Percentiles rank a stretch among this genome's conserved stretches.
These are phyloP conservation scores for Caligus rogercresseyi DNA, from an alignment of 1,140 invertebrate species.

Conservation along the genomic window DNA sequence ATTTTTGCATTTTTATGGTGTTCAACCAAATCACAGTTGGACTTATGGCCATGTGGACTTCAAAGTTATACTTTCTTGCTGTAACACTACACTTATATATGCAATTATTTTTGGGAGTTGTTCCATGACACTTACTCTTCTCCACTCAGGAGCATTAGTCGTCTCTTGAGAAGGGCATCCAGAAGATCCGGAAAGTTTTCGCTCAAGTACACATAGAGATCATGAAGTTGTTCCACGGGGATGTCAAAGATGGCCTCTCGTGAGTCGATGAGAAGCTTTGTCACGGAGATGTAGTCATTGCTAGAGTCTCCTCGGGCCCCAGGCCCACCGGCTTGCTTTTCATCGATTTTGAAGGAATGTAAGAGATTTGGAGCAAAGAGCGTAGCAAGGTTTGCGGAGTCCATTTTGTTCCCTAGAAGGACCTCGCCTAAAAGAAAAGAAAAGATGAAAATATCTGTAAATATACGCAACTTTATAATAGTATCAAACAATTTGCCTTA, in stretches of 20 bases:
- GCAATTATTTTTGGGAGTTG: no score
- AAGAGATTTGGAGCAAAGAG: constrained; percentile 84
- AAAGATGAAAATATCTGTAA: constrained; percentile 2
- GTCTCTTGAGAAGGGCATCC: constrained; percentile 42
- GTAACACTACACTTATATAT: no score
- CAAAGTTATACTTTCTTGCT: no score
- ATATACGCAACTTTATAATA: constrained; percentile 4
- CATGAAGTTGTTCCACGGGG: constrained; percentile 56
- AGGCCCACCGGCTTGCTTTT: background rate
- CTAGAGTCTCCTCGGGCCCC: background rate
- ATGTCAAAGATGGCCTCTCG: constrained; percentile 30
- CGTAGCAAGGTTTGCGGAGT: constrained; percentile 70
- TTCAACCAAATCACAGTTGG: no score
- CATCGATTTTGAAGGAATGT: constrained; percentile 42
- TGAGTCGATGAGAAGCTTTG: constrained; percentile 10
- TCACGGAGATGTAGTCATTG: constrained; percentile 1
- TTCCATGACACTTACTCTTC: no score
- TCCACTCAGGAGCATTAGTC: constrained; percentile 30
- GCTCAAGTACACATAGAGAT: constrained; percentile 63
- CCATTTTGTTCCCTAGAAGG: constrained; percentile 76
- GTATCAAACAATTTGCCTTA: background rate
- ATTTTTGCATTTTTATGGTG: no score
- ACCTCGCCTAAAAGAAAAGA: constrained; percentile 34
- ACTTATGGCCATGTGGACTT: no score
- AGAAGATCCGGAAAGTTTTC: constrained; percentile 58